Percentiles rank a stretch among this genome's conserved stretches.
These are phyloP conservation scores for Drosophila ambigua DNA, from an alignment of 1,140 invertebrate species.

Conservation along the genomic window DNA sequence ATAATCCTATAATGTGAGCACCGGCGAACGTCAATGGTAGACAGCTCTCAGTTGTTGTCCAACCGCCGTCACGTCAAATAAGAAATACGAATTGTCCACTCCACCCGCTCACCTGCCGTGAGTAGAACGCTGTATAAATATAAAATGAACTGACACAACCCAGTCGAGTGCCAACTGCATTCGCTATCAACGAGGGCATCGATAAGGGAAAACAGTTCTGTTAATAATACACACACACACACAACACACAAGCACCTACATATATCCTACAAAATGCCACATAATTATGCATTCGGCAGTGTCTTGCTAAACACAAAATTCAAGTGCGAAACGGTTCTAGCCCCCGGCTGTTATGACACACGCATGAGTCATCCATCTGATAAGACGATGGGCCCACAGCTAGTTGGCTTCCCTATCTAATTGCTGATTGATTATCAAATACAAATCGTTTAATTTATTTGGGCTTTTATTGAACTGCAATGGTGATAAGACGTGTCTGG, in stretches of 20 bases:
- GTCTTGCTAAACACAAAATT: no score
- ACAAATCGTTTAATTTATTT: background rate
- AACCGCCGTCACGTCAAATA: slow-evolving; percentile 66
- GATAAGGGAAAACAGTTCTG: slow-evolving; percentile 7
- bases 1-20: slow-evolving; percentile 46
- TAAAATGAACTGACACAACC: background rate
- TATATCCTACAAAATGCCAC: background rate
- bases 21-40: slow-evolving; percentile 45
- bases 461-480: slow-evolving; percentile 11
- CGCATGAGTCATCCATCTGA: slow-evolving; percentile 46
- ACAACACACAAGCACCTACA: no score
- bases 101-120: slow-evolving; percentile 27
- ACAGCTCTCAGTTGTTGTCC: slow-evolving; percentile 60
- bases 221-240: background rate
- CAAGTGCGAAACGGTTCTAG: background rate
- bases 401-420: slow-evolving; percentile 13
- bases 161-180: slow-evolving; percentile 9
- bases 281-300: slow-evolving; percentile 5
- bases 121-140: slow-evolving; percentile 35
- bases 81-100: slow-evolving; percentile 49
- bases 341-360: slow-evolving; percentile 23
- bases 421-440: slow-evolving; percentile 5
- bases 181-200: background rate
- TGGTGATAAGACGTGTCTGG: slow-evolving; percentile 23
- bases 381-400: slow-evolving; percentile 17